Evolutionary conservation across 2,888 invertebrate genomes (phyloP).

Genomic region (Protodeltote pygarga): DNA sequence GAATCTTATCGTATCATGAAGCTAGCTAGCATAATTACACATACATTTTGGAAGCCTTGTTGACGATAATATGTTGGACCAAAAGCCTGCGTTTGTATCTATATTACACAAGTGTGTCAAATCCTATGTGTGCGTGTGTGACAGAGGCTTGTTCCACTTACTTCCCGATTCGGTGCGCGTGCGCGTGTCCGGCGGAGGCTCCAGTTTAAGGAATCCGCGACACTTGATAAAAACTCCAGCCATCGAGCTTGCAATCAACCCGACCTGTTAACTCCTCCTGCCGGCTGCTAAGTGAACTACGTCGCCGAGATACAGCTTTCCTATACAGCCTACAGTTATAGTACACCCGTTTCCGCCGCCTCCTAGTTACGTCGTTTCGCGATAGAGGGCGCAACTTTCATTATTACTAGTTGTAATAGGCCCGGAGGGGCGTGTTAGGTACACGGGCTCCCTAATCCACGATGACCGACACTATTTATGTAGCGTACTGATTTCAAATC

Average conservation of each 20-base stretch:
- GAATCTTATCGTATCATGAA: too few species aligned
- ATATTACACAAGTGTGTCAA: neutral
- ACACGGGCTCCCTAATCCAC: too few species aligned
- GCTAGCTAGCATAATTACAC: neutral
- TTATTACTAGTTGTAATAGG: too few species aligned
- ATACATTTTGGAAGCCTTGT: neutral
- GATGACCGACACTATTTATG: too few species aligned
- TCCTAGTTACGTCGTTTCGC: neutral
- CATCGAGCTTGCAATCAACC: neutral
- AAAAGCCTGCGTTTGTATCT: neutral
- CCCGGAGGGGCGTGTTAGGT: too few species aligned
- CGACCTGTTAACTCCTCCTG: neutral
- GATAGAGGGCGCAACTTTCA: constrained; percentile 13
- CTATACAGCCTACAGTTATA: too few species aligned
- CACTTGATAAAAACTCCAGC: constrained; percentile 8
- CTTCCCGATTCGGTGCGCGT: constrained; percentile 4
- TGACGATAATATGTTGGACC: neutral
- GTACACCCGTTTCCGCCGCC: neutral
- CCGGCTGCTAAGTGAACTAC: neutral
- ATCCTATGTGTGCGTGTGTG: neutral
- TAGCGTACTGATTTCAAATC: too few species aligned
- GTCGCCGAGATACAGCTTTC: neutral
- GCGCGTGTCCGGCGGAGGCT: neutral
- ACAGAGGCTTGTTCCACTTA: constrained; percentile 8
- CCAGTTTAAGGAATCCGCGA: constrained; percentile 12